Percentiles rank a stretch among this genome's conserved stretches.
These are phyloP conservation scores for Desoria tigrina DNA, from an alignment of 2,888 invertebrate species.

Conservation along the genomic window DNA sequence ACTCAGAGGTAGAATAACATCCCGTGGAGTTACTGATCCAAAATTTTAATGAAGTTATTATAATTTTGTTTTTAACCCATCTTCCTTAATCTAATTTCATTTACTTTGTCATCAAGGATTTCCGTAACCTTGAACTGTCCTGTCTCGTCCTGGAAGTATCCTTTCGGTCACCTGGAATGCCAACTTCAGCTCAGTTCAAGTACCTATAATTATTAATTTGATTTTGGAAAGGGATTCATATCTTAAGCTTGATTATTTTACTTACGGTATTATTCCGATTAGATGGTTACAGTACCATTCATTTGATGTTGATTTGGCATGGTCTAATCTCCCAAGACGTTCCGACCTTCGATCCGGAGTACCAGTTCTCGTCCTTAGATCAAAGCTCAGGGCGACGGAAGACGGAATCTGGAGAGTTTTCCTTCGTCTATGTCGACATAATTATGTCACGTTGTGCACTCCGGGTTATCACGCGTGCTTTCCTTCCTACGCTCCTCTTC, in stretches of 20 bases:
- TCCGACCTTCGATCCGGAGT: slow-evolving; percentile 40
- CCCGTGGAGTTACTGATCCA: background rate
- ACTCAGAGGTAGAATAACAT: slow-evolving; percentile 30
- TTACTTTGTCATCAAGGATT: slow-evolving; percentile 32
- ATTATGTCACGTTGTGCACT: slow-evolving; percentile 38
- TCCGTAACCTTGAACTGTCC: slow-evolving; percentile 41
- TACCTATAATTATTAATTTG: slow-evolving; percentile 30
- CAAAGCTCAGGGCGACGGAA: slow-evolving; percentile 36
- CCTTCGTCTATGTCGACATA: slow-evolving; percentile 37
- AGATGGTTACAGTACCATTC: slow-evolving; percentile 46
- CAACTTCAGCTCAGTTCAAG: slow-evolving; percentile 43
- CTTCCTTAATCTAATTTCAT: too few relatives aligned
- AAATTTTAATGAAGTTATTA: too few relatives aligned
- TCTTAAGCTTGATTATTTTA: background rate
- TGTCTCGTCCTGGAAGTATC: slow-evolving; percentile 46
- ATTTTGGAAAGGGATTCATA: background rate
- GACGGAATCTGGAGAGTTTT: slow-evolving; percentile 39
- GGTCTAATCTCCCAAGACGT: slow-evolving; percentile 40
- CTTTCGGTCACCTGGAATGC: slow-evolving; percentile 48
- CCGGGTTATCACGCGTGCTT: slow-evolving; percentile 35
- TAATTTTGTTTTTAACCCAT: too few relatives aligned
- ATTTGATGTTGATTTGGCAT: slow-evolving; percentile 47
- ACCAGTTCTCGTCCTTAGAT: slow-evolving; percentile 31
- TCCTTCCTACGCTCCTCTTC: slow-evolving; percentile 41
- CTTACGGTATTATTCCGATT: background rate